Base-by-base conservation (phyloP, 2,888 invertebrate genomes). In the Acronicta aceris region DNA sequence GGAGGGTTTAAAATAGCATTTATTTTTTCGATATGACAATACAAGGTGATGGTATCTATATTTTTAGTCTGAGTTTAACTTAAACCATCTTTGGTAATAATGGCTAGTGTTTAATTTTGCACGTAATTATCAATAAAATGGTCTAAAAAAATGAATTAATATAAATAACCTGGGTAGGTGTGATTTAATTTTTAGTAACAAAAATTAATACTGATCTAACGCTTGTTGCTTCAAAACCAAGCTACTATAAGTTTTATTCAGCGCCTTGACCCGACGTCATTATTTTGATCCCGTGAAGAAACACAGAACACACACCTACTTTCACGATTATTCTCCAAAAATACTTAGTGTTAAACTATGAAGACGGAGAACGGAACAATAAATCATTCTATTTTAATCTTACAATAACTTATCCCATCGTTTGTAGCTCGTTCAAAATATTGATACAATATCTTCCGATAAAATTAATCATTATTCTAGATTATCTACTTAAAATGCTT, bases 321-420 rank as follows among this genome's bases (percentile, higher is more conserved):
- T 76, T 43, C 42, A 49, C 16, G 10, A 63, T 38, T 65, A 55
- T 60, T 13, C 16, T 60, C 58, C 53, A 5, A 59, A 66, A 76
- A 70, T 76, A 78, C 66, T 50, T 43, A 52, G 9, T 57, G 48
- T 43, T 47, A 56, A 27, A 30, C 25, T 25, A 15, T 15, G 56
- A 50, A 56, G 33, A 30, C 33, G 17, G 21, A 21, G 56, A 50
- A 56, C 65, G 54, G 57, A 69, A 76, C 69, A 58, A 76, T 76
- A 47, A 61, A 71, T 72, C 76, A 69, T 72, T 76, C 61, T 78
- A 69, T 72, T 76, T 76, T 46, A 53, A 69, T 50, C 59, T 25
- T 42, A n/a, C 49, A 55, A 57, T 58, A 64, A 40, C 21, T 21
- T 21, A 21, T 51, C 41, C 38, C 50, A 61, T 77, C 59, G 61